phyloP scores from a whole-genome alignment of 2,888 invertebrate genomes.

The Hololepta plana region DNA sequence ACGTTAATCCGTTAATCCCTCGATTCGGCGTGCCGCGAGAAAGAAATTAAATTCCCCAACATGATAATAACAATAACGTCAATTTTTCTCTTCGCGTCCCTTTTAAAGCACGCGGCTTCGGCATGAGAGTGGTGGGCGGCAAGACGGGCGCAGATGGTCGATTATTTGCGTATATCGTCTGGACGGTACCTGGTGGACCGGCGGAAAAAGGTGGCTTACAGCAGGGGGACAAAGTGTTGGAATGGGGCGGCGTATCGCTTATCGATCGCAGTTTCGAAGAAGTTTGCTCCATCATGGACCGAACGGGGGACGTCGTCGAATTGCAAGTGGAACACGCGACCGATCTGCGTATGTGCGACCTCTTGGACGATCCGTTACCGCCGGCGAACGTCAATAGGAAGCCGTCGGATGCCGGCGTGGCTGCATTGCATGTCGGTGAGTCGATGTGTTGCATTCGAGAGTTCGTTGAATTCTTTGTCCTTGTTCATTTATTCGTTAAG shows the following conservation, averaged over 20 bases:
- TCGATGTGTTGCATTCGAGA: no score
- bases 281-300: conserved; percentile 76
- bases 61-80: no score
- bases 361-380: conserved; percentile 45
- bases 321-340: conserved; percentile 68
- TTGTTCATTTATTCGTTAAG: neutral
- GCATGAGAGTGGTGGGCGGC: conserved; percentile 88
- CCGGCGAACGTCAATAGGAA: conserved; percentile 23
- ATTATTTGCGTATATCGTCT: conserved; percentile 78
- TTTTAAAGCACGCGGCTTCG: conserved; percentile 66
- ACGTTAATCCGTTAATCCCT: no score
- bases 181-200: conserved; percentile 82
- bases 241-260: conserved; percentile 80
- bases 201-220: conserved; percentile 78
- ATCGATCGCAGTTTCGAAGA: conserved; percentile 89
- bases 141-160: conserved; percentile 73
- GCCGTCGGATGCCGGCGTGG: conserved; percentile 26
- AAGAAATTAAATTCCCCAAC: no score
- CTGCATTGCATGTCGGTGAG: conserved; percentile 43
- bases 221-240: conserved; percentile 79
- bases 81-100: no score
- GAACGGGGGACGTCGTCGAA: conserved; percentile 72
- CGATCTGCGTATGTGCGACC: conserved; percentile 52
- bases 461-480: no score
- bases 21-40: no score